These are phyloP conservation scores for Peromyscus californicus DNA, from an alignment of 2,113 vertebrate species.

Conservation along the genomic window DNA sequence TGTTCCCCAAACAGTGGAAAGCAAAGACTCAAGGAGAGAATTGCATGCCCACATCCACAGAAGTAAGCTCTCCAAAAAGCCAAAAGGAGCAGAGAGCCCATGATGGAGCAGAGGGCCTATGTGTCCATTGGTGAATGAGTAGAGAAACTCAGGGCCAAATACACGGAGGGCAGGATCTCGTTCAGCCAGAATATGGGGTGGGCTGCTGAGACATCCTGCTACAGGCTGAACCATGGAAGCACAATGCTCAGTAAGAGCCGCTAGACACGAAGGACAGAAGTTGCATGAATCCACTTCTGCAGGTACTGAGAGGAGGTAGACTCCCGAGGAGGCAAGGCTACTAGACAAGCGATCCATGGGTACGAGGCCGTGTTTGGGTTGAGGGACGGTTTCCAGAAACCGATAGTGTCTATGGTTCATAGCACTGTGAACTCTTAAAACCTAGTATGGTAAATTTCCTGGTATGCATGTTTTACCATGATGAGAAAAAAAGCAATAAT, in stretches of 20 bases:
- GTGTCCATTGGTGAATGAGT: not conserved
- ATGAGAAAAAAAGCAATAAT: not conserved
- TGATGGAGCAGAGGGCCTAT: not conserved
- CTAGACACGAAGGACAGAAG: not conserved
- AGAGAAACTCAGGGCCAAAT: not conserved
- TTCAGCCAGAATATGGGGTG: not conserved
- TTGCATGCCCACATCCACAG: rapidly evolving
- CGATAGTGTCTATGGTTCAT: not conserved
- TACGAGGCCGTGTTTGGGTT: not conserved
- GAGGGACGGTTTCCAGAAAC: not conserved
- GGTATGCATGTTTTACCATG: not conserved
- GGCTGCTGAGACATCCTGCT: not conserved
- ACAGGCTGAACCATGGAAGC: not conserved
- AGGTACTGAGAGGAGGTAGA: not conserved
- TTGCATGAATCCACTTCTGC: not conserved
- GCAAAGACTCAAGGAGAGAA: not conserved
- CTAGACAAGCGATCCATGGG: rapidly evolving
- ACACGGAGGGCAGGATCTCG: not conserved
- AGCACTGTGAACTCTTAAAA: not conserved
- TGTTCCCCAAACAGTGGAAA: not conserved
- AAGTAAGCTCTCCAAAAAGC: not conserved
- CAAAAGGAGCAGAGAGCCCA: not conserved
- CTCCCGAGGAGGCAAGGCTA: not conserved
- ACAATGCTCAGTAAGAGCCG: too few species aligned
- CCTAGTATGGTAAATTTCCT: not conserved